Conservation (phyloP, 2,888 invertebrate species). For the Drosophila paramelanica region DNA sequence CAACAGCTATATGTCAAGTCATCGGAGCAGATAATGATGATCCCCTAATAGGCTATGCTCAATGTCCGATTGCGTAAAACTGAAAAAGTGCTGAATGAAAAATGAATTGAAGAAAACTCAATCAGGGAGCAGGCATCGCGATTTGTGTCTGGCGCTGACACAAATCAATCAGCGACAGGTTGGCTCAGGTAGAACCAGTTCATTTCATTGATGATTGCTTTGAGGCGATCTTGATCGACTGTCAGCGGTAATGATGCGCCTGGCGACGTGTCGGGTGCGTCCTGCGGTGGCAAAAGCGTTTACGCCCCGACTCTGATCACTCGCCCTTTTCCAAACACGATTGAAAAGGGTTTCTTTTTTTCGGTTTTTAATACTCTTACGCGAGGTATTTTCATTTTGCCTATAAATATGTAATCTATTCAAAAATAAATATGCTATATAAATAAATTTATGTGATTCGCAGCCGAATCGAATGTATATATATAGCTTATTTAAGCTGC, state of each 20-base stretch:
- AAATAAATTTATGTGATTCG: too few relatives aligned
- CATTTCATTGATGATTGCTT: slow-evolving; percentile 39
- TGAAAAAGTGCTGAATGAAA: slow-evolving; percentile 55
- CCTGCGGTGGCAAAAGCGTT: slow-evolving; percentile 63
- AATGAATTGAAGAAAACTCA: slow-evolving; percentile 52
- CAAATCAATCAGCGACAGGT: slow-evolving; percentile 65
- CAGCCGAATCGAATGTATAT: too few relatives aligned
- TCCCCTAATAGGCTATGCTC: slow-evolving; percentile 47
- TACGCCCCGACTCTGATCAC: slow-evolving; percentile 32
- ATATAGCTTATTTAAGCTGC: too few relatives aligned
- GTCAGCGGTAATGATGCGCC: slow-evolving; percentile 67
- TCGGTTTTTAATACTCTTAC: slow-evolving; percentile 5
- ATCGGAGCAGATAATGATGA: slow-evolving; percentile 65
- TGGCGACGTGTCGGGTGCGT: slow-evolving; percentile 75
- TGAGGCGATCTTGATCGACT: slow-evolving; percentile 61
- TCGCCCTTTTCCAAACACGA: not conserved
- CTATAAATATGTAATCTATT: not conserved
- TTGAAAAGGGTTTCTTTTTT: slow-evolving; percentile 49
- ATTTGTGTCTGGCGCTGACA: slow-evolving; percentile 71
- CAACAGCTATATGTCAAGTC: slow-evolving; percentile 52
- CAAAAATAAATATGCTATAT: too few relatives aligned
- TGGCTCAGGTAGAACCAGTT: slow-evolving; percentile 12
- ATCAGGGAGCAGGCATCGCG: slow-evolving; percentile 53
- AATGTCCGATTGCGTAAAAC: slow-evolving; percentile 59
- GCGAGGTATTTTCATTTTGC: not conserved